phyloP scores from a whole-genome alignment of 2,888 invertebrate genomes.

The Brachyopa scutellaris region DNA sequence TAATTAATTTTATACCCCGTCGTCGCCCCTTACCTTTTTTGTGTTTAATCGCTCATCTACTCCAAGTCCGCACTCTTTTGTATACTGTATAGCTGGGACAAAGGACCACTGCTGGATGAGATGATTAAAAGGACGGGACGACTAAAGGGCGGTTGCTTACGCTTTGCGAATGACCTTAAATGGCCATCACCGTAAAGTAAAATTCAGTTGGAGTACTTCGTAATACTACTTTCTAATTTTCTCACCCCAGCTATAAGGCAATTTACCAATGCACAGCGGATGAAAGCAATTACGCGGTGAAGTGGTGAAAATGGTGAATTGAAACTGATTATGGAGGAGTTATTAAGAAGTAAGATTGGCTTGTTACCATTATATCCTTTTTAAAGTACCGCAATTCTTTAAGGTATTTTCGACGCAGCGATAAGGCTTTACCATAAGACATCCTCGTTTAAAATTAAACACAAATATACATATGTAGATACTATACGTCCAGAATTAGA shows the following conservation, averaged over 20 bases:
- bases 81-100: slow-evolving; percentile 32
- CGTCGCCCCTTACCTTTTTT: slow-evolving; percentile 54
- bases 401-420: too few species aligned
- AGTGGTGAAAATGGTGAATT: slow-evolving; percentile 30
- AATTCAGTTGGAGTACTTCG: slow-evolving; percentile 46
- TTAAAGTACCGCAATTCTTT: too few species aligned
- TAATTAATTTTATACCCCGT: slow-evolving; percentile 60
- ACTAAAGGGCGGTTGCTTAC: slow-evolving; percentile 62
- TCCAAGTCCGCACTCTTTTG: slow-evolving; percentile 29
- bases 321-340: slow-evolving; percentile 10
- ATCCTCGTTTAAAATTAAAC: too few species aligned
- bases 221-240: slow-evolving; percentile 55
- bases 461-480: too few species aligned
- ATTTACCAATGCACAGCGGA: slow-evolving; percentile 52
- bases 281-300: slow-evolving; percentile 39
- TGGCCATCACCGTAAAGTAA: slow-evolving; percentile 48
- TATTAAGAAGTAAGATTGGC: slow-evolving; percentile 27
- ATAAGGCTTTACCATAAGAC: too few species aligned
- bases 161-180: slow-evolving; percentile 61
- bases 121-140: slow-evolving; percentile 61
- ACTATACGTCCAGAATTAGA: not conserved
- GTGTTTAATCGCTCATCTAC: slow-evolving; percentile 60
- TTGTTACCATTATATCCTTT: too few species aligned
- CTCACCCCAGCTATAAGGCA: slow-evolving; percentile 45
- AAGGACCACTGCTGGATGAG: slow-evolving; percentile 45